These are phyloP conservation scores for Drosophila bifasciata DNA, from an alignment of 1,140 invertebrate species.

Conservation along the genomic window DNA sequence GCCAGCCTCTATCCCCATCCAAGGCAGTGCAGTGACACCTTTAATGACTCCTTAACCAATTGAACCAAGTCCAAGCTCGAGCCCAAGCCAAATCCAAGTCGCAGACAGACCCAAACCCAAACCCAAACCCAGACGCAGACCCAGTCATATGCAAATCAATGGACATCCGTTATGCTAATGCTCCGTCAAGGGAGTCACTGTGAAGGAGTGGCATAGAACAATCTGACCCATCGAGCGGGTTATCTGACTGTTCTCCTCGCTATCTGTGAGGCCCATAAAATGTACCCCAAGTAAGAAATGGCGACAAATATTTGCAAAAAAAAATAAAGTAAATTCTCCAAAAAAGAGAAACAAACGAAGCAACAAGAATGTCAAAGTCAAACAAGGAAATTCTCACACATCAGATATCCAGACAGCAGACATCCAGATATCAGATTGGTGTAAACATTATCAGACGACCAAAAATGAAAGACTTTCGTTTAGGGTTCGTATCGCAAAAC, in stretches of 20 bases:
- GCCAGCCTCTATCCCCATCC: neutral
- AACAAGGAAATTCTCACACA: conserved; percentile 13
- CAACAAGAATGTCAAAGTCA: conserved; percentile 11
- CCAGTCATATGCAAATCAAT: conserved; percentile 9
- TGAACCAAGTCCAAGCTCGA: conserved; percentile 11
- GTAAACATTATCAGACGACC: conserved; percentile 20
- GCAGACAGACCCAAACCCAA: no score
- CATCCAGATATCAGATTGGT: no score
- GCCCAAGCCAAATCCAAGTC: neutral
- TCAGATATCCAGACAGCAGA: no score
- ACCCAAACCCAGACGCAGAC: no score
- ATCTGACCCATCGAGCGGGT: neutral
- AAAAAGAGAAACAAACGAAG: no score
- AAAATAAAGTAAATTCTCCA: neutral
- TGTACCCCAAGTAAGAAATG: conserved; percentile 5
- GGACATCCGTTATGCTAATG: conserved; percentile 12
- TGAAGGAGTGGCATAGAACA: neutral
- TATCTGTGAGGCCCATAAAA: conserved; percentile 15
- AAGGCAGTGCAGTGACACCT: conserved; percentile 13
- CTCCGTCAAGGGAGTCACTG: neutral
- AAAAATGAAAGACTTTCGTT: no score
- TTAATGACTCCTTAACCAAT: conserved; percentile 6
- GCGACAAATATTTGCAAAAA: conserved; percentile 40
- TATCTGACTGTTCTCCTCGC: conserved; percentile 12
- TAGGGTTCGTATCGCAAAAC: no score